A percentile compares a stretch with the other conserved stretches of the same genome.
These are phyloP conservation scores for Vultur gryphus DNA, from an alignment of 2,797 vertebrate genomes.

Conservation along the genomic window DNA sequence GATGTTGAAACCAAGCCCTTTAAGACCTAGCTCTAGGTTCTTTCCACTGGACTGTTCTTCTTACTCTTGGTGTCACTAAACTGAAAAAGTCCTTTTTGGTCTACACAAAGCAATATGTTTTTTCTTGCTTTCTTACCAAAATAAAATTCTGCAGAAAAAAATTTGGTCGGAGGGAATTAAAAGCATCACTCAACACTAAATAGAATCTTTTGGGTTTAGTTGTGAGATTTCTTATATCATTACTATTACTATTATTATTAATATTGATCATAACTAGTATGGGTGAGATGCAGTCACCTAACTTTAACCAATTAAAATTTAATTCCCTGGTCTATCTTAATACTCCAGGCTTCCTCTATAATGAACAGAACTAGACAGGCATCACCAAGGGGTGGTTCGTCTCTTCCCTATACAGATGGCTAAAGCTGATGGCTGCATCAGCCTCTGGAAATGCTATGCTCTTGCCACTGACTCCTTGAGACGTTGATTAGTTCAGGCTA, in stretches of 20 bases:
- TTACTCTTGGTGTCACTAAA: neutral
- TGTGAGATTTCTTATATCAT: neutral
- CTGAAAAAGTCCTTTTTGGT: neutral
- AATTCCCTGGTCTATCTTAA: neutral
- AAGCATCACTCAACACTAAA: neutral
- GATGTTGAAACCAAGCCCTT: neutral
- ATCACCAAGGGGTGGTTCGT: neutral
- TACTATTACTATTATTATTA: neutral
- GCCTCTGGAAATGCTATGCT: neutral
- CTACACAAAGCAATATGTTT: neutral
- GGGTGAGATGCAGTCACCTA: neutral
- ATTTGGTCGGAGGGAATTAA: rapidly evolving
- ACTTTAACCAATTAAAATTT: neutral
- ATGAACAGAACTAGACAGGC: neutral
- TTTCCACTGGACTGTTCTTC: neutral
- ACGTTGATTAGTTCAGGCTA: neutral
- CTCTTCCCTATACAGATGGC: neutral
- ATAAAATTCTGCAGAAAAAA: neutral
- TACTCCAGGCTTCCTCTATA: neutral
- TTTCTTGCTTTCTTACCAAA: neutral
- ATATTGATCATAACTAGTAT: neutral
- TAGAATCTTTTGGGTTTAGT: neutral
- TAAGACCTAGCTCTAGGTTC: neutral
- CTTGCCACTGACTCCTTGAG: neutral
- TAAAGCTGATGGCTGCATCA: neutral